Evolutionary conservation across 2,113 vertebrate genomes (phyloP), one percentile per base, ranked within the genome.

Genomic region (Mus musculus): DNA sequence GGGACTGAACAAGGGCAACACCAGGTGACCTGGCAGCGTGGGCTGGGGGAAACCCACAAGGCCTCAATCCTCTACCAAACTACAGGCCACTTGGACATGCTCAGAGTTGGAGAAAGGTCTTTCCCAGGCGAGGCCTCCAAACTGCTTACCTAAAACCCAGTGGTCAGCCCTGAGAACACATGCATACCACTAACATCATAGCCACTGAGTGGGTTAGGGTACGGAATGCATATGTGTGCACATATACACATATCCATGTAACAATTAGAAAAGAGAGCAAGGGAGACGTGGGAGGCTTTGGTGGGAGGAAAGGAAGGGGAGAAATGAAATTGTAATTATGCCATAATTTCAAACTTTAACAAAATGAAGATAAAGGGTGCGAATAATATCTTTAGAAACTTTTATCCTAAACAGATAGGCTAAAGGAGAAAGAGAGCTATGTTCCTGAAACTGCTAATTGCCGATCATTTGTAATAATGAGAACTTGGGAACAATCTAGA

Each of bases 381-480:
- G 88, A 81, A 72, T 54, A 90, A 36, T 95, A 78, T 71, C 90
- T 95, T 78, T 95, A 63, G 69, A 87, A 92, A 93, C 3, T 72
- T 89, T 49, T 69, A 87, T 22, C 39, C 39, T 91, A 96, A 92
- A 30, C 42, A 86, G 77, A 91, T 84, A 89, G n/a, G 75, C 63
- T 59, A 65, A 95, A 77, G 28, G 61, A 91, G 54, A 59, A 78
- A 89, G 84, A 88, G 24, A 73, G 5, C 33, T 81, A 20, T 85
- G 28, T 76, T 88, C 6, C 24, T 46, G 11, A 92, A 78, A 13
- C 76, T 86, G 4, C 52, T 49, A 56, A 85, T 85, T 77, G 26
- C 16, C 91, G 89, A 84, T 84, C 63, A 72, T 61, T 85, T 80
- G 63, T 81, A 76, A 67, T 46, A 87, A 26, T 78, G 77, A 94